Evolutionary conservation across 2,113 vertebrate species (phyloP), one percentile per base, ranked within the genome.

Genomic region (Merops nubicus): DNA sequence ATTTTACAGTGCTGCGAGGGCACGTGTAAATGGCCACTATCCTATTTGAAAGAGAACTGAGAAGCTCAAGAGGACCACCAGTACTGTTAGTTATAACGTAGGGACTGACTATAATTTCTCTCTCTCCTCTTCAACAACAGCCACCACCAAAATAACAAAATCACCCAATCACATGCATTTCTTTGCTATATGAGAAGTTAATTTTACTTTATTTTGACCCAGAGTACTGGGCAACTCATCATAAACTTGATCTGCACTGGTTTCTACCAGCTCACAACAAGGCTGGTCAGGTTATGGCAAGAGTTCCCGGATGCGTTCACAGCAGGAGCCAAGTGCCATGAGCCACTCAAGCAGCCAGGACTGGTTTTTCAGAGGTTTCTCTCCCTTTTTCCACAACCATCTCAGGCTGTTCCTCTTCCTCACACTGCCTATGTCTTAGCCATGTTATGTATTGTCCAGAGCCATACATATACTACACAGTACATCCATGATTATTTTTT

Each of bases 401-500:
- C 29, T 60, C 57, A 33, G 1, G 9, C 13, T 23, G 31, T 38
- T 31, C 4, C 19, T 72, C 60, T 28, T 50, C 22, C 47, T 33
- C 29, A 28, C 9, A 5, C 15, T 18, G 20, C 64, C 50, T 22
- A 22, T 11, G 16, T 25, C 56, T 78, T 2, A 43, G 7, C 34
- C 34, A 6, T 0, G 2, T 25, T 9, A 29, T 0, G 2, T 2
- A 31, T 0, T 40, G 23, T 15, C 54, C 19, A 16, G 45, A 47
- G 45, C 45, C 19, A 11, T 10, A 14, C 0, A 1, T 10, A 15
- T 2, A 10, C 8, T 14, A 29, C 19, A 18, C 15, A 47, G 5
- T 6, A 42, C 0, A 19, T 1, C 4, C 2, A 9, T 1, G 11
- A n/a, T n/a, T n/a, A n/a, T n/a, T n/a, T n/a, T n/a, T 6, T 16